phyloP scores from a whole-genome alignment of 1,140 invertebrate genomes.

The Bombus waltoni region DNA sequence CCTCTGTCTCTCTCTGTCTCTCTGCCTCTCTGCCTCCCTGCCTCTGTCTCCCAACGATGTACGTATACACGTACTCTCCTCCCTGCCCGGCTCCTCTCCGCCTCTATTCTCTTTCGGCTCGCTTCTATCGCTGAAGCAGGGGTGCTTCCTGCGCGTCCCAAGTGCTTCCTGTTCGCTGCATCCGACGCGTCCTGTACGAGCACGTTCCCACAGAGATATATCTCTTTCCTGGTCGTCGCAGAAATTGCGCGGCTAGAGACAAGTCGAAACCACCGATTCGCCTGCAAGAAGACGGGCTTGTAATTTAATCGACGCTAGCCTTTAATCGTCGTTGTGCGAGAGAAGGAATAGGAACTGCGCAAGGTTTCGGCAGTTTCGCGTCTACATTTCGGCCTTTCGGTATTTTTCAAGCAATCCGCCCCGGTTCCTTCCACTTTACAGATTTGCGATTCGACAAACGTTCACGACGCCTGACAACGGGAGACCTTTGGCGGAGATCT shows the following conservation, averaged over 20 bases:
- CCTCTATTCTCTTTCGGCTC: slow-evolving; percentile 59
- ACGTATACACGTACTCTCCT: slow-evolving; percentile 23
- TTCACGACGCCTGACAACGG: too few species aligned
- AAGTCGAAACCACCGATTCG: slow-evolving; percentile 12
- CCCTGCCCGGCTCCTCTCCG: neutral
- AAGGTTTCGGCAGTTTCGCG: too few species aligned
- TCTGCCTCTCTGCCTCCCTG: neutral
- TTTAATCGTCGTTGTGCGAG: too few species aligned
- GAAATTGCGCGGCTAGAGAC: neutral
- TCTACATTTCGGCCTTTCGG: too few species aligned
- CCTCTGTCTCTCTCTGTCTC: neutral
- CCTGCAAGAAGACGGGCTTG: neutral
- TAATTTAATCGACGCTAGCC: too few species aligned
- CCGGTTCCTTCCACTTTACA: too few species aligned
- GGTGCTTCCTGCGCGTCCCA: slow-evolving; percentile 69
- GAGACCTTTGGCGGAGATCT: too few species aligned
- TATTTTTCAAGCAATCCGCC: too few species aligned
- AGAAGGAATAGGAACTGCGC: too few species aligned
- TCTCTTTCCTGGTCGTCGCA: neutral
- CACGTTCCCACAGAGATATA: slow-evolving; percentile 1
- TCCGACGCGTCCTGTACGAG: slow-evolving; percentile 33
- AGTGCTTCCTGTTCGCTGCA: slow-evolving; percentile 66
- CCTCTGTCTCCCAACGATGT: neutral
- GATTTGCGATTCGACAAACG: too few species aligned
- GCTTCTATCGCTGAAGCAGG: slow-evolving; percentile 64